Evolutionary conservation across 2,888 invertebrate genomes (phyloP).

Genomic region (Xylocampa areola): DNA sequence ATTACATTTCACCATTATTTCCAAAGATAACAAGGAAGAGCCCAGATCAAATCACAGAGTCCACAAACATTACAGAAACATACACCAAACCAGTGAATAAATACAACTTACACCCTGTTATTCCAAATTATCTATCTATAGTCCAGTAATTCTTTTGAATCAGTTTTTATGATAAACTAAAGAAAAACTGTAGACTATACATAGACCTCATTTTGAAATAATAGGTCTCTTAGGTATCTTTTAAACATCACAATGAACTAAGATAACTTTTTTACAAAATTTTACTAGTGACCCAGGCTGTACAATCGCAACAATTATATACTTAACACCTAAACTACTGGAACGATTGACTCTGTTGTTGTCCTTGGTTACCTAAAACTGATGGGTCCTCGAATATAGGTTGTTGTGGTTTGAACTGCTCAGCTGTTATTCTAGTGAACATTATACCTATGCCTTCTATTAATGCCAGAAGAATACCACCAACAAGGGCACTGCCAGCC

Average conservation of each 20-base stretch:
- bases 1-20: not conserved
- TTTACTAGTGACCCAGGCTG: constrained; percentile 45
- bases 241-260: not conserved
- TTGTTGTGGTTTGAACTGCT: constrained; percentile 96
- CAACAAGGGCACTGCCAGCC: constrained; percentile 98
- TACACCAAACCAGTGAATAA: too few relatives aligned
- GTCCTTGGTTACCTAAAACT: constrained; percentile 90
- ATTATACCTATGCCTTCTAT: constrained; percentile 99
- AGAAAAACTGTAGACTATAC: too few relatives aligned
- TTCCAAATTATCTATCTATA: too few relatives aligned
- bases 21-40: not conserved
- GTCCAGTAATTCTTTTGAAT: too few relatives aligned
- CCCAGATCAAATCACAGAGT: not conserved
- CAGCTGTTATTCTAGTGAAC: constrained; percentile 97
- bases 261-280: not conserved
- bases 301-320: constrained; percentile 60
- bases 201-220: too few relatives aligned
- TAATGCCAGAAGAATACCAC: constrained; percentile 97
- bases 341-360: constrained; percentile 74
- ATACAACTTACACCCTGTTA: too few relatives aligned
- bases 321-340: constrained; percentile 69
- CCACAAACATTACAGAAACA: too few relatives aligned
- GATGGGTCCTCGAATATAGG: constrained; percentile 94
- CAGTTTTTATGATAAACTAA: too few relatives aligned
- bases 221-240: too few relatives aligned